Evolutionary conservation across 2,113 vertebrate species (phyloP).

Genomic region (Myocastor coypus): DNA sequence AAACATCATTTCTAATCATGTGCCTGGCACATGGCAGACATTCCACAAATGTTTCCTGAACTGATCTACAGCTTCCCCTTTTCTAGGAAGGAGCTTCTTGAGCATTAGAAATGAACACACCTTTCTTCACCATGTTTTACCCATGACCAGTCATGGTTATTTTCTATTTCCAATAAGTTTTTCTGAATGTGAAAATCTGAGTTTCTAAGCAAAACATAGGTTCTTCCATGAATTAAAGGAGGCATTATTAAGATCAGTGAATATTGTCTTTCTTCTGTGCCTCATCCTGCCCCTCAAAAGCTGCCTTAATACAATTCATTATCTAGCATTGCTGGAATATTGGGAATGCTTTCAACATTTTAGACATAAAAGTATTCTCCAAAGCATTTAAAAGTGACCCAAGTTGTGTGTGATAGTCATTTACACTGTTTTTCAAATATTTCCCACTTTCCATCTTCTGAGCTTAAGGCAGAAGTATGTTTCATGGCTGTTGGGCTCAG

Average conservation of each 20-base stretch:
- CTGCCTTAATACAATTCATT: background rate
- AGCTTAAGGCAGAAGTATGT: background rate
- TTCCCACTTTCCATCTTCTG: background rate
- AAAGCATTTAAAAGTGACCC: background rate
- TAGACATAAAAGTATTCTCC: background rate
- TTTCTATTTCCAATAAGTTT: background rate
- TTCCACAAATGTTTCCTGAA: constrained; percentile 50
- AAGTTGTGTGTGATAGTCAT: background rate
- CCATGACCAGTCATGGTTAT: background rate
- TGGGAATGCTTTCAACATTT: background rate
- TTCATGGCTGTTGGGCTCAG: background rate
- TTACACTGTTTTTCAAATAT: background rate
- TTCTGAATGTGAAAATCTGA: background rate
- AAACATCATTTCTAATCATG: constrained; percentile 56
- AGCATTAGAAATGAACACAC: background rate
- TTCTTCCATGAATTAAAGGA: background rate
- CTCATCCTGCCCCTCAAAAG: background rate
- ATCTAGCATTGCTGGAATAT: background rate
- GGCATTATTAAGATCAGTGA: background rate
- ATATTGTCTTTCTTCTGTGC: background rate
- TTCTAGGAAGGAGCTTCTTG: background rate
- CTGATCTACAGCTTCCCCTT: constrained; percentile 32
- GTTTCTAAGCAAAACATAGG: background rate
- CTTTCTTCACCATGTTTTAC: background rate
- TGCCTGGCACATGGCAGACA: constrained; percentile 48